A percentile compares a stretch with the other conserved stretches of the same genome.
Evolutionary conservation across 2,888 invertebrate genomes (phyloP).

Genomic region (Yponomeuta cagnagella): DNA sequence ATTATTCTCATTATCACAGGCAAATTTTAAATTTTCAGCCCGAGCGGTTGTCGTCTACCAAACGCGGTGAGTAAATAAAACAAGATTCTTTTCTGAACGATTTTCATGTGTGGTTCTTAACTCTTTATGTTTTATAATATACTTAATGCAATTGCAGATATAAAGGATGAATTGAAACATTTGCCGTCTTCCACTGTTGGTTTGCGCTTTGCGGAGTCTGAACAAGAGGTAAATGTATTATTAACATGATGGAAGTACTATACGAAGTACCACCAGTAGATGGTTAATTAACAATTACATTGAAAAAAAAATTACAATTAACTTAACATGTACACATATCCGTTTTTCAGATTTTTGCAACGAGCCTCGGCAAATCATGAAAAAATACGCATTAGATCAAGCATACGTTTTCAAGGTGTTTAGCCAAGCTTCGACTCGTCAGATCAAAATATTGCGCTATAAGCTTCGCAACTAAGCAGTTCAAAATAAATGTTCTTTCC

Average conservation of each 20-base stretch:
- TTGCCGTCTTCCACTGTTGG: neutral
- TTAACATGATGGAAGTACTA: neutral
- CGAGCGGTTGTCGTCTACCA: neutral
- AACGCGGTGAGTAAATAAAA: neutral
- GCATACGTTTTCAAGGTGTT: neutral
- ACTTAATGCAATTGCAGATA: neutral
- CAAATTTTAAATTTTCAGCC: neutral
- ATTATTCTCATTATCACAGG: neutral
- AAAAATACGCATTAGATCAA: neutral
- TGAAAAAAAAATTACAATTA: neutral
- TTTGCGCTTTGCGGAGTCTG: conserved; percentile 6
- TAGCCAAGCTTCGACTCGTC: too few species aligned
- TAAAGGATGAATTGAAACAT: neutral
- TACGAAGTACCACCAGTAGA: neutral
- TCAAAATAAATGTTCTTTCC: too few species aligned
- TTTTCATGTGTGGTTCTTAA: neutral
- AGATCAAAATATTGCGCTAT: too few species aligned
- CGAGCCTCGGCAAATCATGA: neutral
- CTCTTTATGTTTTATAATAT: neutral
- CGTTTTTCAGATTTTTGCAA: neutral
- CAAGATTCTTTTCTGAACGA: neutral
- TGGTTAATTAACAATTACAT: neutral
- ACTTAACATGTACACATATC: neutral
- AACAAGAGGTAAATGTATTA: neutral
- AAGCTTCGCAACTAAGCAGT: too few species aligned